Conservation (phyloP, 92 coral and sea anemone species). For the Micromussa lordhowensis region DNA sequence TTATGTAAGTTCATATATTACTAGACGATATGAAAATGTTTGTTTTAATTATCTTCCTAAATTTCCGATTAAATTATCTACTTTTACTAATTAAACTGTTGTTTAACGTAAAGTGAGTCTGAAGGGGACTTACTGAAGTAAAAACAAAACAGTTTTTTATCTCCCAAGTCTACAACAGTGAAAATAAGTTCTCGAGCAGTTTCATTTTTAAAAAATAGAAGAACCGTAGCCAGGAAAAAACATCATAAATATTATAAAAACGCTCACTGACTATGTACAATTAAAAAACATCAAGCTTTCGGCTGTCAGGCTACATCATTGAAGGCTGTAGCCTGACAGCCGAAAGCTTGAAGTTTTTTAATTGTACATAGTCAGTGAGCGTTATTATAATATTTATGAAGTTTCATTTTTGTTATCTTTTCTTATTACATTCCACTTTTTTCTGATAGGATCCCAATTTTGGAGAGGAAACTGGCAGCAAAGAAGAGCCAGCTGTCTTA, state of each 20-base stretch:
- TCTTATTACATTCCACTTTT: constrained; percentile 37
- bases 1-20: constrained; percentile 28
- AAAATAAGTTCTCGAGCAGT: constrained; percentile 28
- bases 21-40: constrained; percentile 38
- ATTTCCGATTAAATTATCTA: constrained; percentile 36
- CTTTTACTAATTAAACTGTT: constrained; percentile 41
- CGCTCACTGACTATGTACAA: too few species aligned
- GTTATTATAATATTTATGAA: too few species aligned
- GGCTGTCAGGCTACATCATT: too few species aligned
- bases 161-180: constrained; percentile 32
- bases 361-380: too few species aligned
- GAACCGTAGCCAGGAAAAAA: too few species aligned
- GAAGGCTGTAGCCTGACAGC: too few species aligned
- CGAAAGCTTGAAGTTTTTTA: too few species aligned
- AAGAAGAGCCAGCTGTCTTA: constrained; percentile 41
- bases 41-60: constrained; percentile 37
- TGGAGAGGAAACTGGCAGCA: constrained; percentile 44
- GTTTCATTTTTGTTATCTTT: constrained; percentile 38
- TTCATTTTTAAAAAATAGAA: too few species aligned
- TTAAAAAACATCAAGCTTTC: too few species aligned
- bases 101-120: constrained; percentile 29
- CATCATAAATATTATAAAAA: too few species aligned
- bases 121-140: constrained; percentile 38
- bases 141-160: constrained; percentile 31
- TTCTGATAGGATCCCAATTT: constrained; percentile 38